Evolutionary conservation across 2,797 vertebrate genomes (phyloP), one percentile per base, ranked within the genome.

Genomic region (Poeciliopsis turneri): DNA sequence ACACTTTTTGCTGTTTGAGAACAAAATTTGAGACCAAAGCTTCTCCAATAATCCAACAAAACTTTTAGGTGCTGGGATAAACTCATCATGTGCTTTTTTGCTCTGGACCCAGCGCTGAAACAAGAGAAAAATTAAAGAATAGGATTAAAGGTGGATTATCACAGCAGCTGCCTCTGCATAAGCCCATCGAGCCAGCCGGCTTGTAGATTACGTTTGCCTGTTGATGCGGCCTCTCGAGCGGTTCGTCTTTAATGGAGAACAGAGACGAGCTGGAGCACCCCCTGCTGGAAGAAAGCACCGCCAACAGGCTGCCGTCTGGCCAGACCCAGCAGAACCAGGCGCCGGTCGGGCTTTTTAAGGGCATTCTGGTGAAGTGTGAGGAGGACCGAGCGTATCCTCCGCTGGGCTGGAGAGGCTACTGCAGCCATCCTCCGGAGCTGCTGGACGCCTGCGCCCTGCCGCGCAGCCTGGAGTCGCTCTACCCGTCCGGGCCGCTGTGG

Each of bases 221-320:
- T 92, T 82, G 87, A 92, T 91, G 92, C 68, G 80, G 83, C 76
- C 82, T 84, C 78, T 77, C 75, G 82, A 70, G 77, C 30, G 79
- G 73, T 49, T 75, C 84, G 72, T 66, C 45, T 77, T 84, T 66
- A 64, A 97, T 97, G 96, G 96, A 97, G 89, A 95, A 90, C 82
- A 83, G 92, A 76, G 95, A 96, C 64, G 96, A 97, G 82, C 90
- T 97, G 73, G 96, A 97, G 77, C 95, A 97, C 89, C 97, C 97
- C 66, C 94, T 98, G 43, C 91, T 97, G 90, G 93, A 87, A 16
- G 92, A 94, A 76, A 92, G 89, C 74, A 85, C 90, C 66, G 87
- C 91, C 33, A 82, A 88, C 83, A 85, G 68, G 59, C 76, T 57
- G 71, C 75, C 77, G 0, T 57, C 87, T 0, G 83, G 76, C 20